Evolutionary conservation across 2,113 vertebrate genomes (phyloP), one percentile per base, ranked within the genome.

Genomic region (Circaetus gallicus): DNA sequence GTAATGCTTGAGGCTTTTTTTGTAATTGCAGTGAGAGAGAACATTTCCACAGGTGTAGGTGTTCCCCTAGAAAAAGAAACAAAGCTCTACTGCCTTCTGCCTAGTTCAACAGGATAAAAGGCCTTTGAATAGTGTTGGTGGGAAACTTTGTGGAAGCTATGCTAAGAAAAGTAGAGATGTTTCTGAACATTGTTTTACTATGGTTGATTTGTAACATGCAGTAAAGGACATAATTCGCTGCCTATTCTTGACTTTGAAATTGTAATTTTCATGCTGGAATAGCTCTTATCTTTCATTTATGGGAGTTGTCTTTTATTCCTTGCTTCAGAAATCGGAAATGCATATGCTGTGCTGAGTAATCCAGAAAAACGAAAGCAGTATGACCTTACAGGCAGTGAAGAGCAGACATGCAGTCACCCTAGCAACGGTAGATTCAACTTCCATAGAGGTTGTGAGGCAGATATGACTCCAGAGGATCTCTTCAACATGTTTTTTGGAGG

Each of bases 401-500:
- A 99, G 89, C 98, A 98, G 14, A 98, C 98, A 9, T 99, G 98
- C 96, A 98, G 92, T 45, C 98, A 98, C 65, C 99, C 98, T 65
- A 97, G 98, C 55, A 99, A 99, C 5, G 98, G 98, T 19, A 98
- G 99, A 86, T 99, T 99, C 88, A 99, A 99, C 93, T 99, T 99
- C 98, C 99, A 99, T 63, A 97, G 99, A 95, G 99, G 99, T 40
- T 99, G 99, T 59, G 99, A 99, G 95, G 99, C 99, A 1, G 99
- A 99, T 95, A 99, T 99, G 97, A 99, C 99, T 63, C 99, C 99
- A 6, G 99, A 99, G 90, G 99, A 99, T 97, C 98, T 99, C 55
- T 99, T 99, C 97, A 99, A 99, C 97, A 99, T 99, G 99, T 99
- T 99, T 97, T 99, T 99, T 85, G 99, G 99, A 83, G 99, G 99